Evolutionary conservation across 2,113 vertebrate species (phyloP), one percentile per base, ranked within the genome.

Genomic region (Pomatostomus ruficeps): DNA sequence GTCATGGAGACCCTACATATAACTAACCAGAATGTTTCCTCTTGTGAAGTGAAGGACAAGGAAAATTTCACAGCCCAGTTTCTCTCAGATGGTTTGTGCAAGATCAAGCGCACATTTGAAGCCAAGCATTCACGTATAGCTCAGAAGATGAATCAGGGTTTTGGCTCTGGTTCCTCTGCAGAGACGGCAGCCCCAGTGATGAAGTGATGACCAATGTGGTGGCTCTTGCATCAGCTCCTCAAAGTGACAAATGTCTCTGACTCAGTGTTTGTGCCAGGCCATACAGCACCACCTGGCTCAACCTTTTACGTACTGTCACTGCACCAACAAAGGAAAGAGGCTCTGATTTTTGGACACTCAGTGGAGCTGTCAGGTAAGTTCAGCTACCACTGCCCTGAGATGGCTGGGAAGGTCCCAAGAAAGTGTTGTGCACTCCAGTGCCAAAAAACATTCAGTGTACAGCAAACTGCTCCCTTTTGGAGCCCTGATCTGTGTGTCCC

Each of bases 271-370:
- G 29, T 85, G 49, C 87, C 89, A 72, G 66, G 66, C 81, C 40
- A 61, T 29, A 42, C 8, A 91, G 91, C 93, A 92, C 68, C 72
- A 85, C 91, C 80, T 68, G 81, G 45, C 84, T 95, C 77, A 78
- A 80, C 65, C 68, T 22, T 48, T 67, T 62, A 61, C 38, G 42
- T 48, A 57, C 70, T 77, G 79, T 67, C 76, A 45, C 2, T 6
- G n/a, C 21, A 38, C 28, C 42, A 38, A n/a, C n/a, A 40, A 61
- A 2, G 14, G 36, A 29, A 71, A 77, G 73, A 52, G 38, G 7
- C 14, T n/a, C 57, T 58, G n/a, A 35, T 8, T 79, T 77, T 33
- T 54, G 38, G 51, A 42, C 22, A 49, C 31, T 57, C 31, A 23
- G 42, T 36, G 49, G 33, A 62, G 14, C 21, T 9, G 4, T 19